Evolutionary conservation across 2,113 vertebrate species (phyloP), one percentile per base, ranked within the genome.

Genomic region (Ploceus nigricollis): DNA sequence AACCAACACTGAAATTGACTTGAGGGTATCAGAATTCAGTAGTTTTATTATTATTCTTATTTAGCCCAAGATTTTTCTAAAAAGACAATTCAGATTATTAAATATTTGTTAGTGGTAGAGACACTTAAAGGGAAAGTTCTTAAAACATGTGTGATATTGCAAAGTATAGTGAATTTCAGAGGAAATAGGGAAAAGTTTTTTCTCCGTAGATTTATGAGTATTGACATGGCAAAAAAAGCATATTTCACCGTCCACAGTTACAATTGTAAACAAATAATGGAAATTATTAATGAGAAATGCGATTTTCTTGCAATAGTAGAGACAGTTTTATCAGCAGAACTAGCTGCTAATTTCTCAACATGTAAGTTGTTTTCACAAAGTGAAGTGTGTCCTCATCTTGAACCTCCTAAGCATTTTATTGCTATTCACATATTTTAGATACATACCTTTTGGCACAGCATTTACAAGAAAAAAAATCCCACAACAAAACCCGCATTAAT

Each of bases 401-500:
- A 79, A 73, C 13, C n/a, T 79, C 20, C 25, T 54, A 69, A 77
- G 11, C 4, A 44, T 31, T 66, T 91, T 89, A 6, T 57, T 92
- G 30, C 27, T 45, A 25, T 7, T 23, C 85, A 28, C 1, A 53
- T 42, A 54, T 61, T 72, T 45, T 68, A 91, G 24, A n/a, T 42
- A 82, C 86, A 24, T 56, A 12, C 30, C 1, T 69, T 70, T 83
- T 50, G 19, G 27, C 10, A 16, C 73, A 50, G 16, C 14, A 71
- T 7, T 47, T 70, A 65, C 27, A 78, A 53, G 17, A 66, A 51
- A 70, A 53, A 53, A 24, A 23, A 51, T 58, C 19, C 19, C 20
- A 33, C 27, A 23, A 27, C 4, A 9, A 48, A 17, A 17, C 10
- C 1, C 1, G 1, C 3, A 22, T 51, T 30, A 47, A 11, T 56